Conservation (phyloP, 2,888 invertebrate species). For the Eurytoma californica region DNA sequence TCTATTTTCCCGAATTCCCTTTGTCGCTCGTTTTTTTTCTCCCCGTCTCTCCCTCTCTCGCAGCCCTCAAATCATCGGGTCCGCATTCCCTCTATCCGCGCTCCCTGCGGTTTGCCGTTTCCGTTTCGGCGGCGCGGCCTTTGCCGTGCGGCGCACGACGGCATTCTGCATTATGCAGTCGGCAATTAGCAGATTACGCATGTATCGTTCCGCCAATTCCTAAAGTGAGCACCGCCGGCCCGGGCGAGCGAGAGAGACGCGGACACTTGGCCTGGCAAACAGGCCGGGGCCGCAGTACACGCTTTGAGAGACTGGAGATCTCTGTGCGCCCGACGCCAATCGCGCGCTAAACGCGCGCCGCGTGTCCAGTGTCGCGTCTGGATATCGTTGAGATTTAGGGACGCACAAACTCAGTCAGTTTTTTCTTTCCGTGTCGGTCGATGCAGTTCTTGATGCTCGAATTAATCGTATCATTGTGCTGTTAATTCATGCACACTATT, state of each 20-base stretch:
- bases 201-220: slow-evolving; percentile 55
- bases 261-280: too few relatives aligned
- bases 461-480: too few relatives aligned
- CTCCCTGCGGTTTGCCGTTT: too few relatives aligned
- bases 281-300: neutral
- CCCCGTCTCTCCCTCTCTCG: neutral
- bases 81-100: slow-evolving; percentile 6
- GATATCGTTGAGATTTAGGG: too few relatives aligned
- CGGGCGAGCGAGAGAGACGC: neutral
- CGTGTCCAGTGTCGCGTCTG: too few relatives aligned
- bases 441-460: too few relatives aligned
- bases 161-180: slow-evolving; percentile 61
- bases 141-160: too few relatives aligned
- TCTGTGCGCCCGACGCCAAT: neutral
- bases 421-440: too few relatives aligned
- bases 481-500: too few relatives aligned
- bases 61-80: neutral
- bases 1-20: neutral
- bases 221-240: neutral
- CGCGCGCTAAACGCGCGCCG: too few relatives aligned
- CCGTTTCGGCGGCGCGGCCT: too few relatives aligned
- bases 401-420: too few relatives aligned
- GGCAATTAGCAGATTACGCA: slow-evolving; percentile 64
- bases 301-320: slow-evolving; percentile 17
- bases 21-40: neutral